phyloP scores from a whole-genome alignment of 2,888 invertebrate species.

The Rhyacophila evoluta region DNA sequence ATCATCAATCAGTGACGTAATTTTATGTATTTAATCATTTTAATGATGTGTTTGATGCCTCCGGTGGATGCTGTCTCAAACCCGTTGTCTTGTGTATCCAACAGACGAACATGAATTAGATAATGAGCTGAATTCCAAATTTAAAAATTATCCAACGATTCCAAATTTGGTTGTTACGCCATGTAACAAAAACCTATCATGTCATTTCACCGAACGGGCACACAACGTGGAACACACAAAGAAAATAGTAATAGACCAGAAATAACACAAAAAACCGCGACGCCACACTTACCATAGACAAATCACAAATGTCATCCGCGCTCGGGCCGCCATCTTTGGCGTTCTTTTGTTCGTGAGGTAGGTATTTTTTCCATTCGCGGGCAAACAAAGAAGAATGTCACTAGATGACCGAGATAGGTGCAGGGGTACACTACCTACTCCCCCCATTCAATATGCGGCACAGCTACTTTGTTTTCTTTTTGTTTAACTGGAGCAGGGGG shows the following conservation, averaged over 20 bases:
- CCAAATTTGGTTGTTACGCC: not conserved
- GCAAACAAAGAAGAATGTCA: constrained; percentile 22
- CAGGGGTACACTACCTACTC: constrained; percentile 4
- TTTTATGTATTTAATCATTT: too few species aligned
- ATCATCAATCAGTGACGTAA: too few species aligned
- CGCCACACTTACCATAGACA: constrained; percentile 22
- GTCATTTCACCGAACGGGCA: not conserved
- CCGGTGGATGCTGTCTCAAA: too few species aligned
- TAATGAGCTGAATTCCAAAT: too few species aligned
- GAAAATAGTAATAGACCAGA: not conserved
- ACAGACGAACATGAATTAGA: too few species aligned
- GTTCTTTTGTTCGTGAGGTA: constrained; percentile 19
- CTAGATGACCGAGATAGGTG: constrained; percentile 22
- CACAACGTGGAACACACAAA: not conserved
- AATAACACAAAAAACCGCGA: constrained; percentile 17
- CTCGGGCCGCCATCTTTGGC: constrained; percentile 7
- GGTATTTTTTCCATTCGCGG: constrained; percentile 23
- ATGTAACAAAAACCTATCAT: not conserved
- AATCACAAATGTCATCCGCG: constrained; percentile 22
- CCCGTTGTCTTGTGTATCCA: too few species aligned
- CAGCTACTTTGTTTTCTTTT: not conserved
- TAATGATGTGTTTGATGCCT: too few species aligned
- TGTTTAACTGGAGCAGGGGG: not conserved
- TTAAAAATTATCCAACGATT: not conserved
- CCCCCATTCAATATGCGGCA: not conserved